Percentiles rank a stretch among this genome's conserved stretches.
These are phyloP conservation scores for Yasuhikotakia modesta DNA, from an alignment of 2,797 vertebrate genomes.

Conservation along the genomic window DNA sequence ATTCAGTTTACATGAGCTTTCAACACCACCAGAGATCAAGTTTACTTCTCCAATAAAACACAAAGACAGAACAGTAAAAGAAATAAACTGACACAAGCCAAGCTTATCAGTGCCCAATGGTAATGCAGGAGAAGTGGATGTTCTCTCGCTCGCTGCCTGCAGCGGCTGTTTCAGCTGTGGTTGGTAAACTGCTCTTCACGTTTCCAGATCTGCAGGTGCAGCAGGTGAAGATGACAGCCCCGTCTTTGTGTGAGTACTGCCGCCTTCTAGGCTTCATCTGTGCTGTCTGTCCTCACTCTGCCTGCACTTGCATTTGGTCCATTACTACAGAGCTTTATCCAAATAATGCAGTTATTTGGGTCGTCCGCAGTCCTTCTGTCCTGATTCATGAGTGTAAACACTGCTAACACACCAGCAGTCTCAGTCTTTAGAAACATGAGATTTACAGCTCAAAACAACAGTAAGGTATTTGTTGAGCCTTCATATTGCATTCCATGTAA, in stretches of 20 bases:
- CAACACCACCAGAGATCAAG: neutral
- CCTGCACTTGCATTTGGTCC: slow-evolving; percentile 49
- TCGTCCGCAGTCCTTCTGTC: neutral
- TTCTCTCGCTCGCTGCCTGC: slow-evolving; percentile 24
- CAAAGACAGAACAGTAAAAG: neutral
- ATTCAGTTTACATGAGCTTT: slow-evolving; percentile 5
- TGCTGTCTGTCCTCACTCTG: slow-evolving; percentile 51
- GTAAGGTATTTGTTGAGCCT: neutral
- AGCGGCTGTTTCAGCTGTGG: slow-evolving; percentile 71
- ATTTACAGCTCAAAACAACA: neutral
- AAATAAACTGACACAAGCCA: neutral
- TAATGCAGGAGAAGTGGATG: too few species aligned
- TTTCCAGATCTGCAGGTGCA: slow-evolving; percentile 96
- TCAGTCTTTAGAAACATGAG: neutral
- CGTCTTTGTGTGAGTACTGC: slow-evolving; percentile 98
- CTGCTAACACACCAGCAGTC: neutral
- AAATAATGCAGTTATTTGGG: slow-evolving; percentile 41
- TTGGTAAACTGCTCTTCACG: slow-evolving; percentile 92
- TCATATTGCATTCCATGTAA: neutral
- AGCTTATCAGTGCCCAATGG: slow-evolving; percentile 20
- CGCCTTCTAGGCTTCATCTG: slow-evolving; percentile 49
- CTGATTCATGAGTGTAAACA: too few species aligned
- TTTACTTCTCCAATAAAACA: neutral
- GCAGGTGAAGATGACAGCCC: slow-evolving; percentile 93
- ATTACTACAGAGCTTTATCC: slow-evolving; percentile 52